Conservation (phyloP, 2,113 vertebrate species). For the Malurus alboscapulatus region DNA sequence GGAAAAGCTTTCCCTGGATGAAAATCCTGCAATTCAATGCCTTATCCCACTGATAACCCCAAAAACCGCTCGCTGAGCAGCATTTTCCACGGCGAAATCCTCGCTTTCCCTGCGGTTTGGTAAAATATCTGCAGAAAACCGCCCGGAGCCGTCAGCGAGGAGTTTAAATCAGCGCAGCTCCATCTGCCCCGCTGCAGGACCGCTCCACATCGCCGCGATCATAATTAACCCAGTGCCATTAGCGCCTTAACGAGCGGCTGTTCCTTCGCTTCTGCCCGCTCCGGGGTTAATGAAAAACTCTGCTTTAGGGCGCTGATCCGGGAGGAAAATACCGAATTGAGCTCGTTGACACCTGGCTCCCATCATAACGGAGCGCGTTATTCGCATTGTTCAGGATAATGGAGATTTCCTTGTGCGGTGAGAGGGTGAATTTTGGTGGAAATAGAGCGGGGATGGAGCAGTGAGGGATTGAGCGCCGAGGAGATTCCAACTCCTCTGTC, state of each 20-base stretch:
- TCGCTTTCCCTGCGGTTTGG: not conserved
- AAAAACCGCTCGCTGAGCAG: rapidly evolving
- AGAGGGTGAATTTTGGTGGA: not conserved
- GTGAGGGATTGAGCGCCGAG: not conserved
- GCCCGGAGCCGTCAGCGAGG: rapidly evolving
- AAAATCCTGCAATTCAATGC: not conserved
- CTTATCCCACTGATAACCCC: rapidly evolving
- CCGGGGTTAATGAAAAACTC: not conserved
- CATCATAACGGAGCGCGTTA: rapidly evolving
- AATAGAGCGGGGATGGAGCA: too few relatives aligned
- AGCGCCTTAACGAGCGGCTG: rapidly evolving
- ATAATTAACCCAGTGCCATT: not conserved
- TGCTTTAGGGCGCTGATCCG: not conserved
- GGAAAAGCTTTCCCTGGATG: not conserved
- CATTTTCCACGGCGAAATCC: rapidly evolving
- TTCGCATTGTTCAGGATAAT: rapidly evolving
- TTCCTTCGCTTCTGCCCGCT: not conserved
- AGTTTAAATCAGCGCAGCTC: not conserved
- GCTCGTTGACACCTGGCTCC: not conserved
- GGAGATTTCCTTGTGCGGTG: not conserved
- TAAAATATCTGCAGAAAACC: rapidly evolving
- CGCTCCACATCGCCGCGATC: not conserved
- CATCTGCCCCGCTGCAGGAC: not conserved
- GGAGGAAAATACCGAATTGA: not conserved
- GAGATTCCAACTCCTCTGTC: not conserved